Conservation (phyloP, 2,888 invertebrate genomes). For the Copidosoma aretas region DNA sequence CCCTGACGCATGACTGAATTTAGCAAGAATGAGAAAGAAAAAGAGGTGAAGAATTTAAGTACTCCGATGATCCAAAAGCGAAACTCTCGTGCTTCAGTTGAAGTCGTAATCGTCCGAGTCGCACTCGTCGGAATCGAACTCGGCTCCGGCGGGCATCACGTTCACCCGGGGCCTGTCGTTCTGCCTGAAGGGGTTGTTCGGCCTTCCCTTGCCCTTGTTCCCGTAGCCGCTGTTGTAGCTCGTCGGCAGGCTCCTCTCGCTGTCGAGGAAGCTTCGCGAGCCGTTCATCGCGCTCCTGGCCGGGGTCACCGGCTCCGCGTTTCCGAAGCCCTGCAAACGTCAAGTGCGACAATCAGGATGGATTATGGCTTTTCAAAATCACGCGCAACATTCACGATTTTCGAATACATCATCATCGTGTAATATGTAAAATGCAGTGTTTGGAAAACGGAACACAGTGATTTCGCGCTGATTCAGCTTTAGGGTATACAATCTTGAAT, state of each 20-base stretch:
- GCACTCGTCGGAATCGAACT: constrained; percentile 31
- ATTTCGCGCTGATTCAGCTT: no score
- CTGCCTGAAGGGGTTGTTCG: constrained; percentile 20
- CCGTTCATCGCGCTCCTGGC: constrained; percentile 29
- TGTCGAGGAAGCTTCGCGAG: constrained; percentile 38
- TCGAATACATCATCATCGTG: constrained; percentile 12
- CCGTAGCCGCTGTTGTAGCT: constrained; percentile 39
- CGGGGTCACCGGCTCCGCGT: constrained; percentile 49
- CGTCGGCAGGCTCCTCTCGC: constrained; percentile 35
- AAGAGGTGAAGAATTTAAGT: not conserved
- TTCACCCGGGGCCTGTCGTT: not conserved
- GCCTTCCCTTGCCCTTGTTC: not conserved
- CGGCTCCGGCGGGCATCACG: constrained; percentile 48
- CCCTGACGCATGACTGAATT: no score
- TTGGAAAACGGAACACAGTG: no score
- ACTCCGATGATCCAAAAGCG: not conserved
- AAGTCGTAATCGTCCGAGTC: constrained; percentile 45
- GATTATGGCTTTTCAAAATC: no score
- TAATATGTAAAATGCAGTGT: no score
- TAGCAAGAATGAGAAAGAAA: not conserved
- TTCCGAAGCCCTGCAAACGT: no score
- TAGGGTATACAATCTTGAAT: no score
- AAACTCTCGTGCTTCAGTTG: constrained; percentile 40
- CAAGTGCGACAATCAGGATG: no score
- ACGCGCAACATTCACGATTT: not conserved